phyloP scores from a whole-genome alignment of 2,797 vertebrate species.

The Ara ararauna region DNA sequence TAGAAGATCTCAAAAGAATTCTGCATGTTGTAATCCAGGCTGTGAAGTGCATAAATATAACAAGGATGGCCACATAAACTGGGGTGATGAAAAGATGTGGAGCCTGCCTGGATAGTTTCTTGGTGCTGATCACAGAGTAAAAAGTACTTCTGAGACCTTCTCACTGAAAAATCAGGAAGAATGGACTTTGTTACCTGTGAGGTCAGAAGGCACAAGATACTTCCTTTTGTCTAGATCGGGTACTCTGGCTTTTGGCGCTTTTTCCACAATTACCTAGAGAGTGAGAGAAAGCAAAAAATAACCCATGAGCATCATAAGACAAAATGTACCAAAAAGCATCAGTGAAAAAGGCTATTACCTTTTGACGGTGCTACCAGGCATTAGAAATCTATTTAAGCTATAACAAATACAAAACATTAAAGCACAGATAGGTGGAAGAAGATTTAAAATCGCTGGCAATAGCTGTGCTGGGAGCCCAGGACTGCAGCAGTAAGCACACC shows the following conservation, averaged over 20 bases:
- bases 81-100: not conserved
- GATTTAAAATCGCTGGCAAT: not conserved
- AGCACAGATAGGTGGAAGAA: not conserved
- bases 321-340: not conserved
- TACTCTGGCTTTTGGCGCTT: conserved; percentile 84
- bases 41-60: not conserved
- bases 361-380: not conserved
- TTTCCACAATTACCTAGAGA: conserved; percentile 82
- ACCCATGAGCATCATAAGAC: not conserved
- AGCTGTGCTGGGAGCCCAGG: not conserved
- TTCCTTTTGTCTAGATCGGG: conserved; percentile 85
- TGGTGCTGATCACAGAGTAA: not conserved
- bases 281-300: not conserved
- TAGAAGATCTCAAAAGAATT: not conserved
- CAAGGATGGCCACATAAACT: not conserved
- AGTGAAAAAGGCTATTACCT: not conserved
- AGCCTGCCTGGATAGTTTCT: not conserved
- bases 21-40: not conserved
- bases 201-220: conserved; percentile 85
- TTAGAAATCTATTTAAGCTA: not conserved
- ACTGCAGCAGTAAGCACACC: not conserved
- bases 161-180: not conserved
- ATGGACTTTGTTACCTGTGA: conserved; percentile 77
- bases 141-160: not conserved
- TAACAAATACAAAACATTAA: not conserved